These are phyloP conservation scores for Rhagoletis pomonella DNA, from an alignment of 1,140 invertebrate species.

Conservation along the genomic window DNA sequence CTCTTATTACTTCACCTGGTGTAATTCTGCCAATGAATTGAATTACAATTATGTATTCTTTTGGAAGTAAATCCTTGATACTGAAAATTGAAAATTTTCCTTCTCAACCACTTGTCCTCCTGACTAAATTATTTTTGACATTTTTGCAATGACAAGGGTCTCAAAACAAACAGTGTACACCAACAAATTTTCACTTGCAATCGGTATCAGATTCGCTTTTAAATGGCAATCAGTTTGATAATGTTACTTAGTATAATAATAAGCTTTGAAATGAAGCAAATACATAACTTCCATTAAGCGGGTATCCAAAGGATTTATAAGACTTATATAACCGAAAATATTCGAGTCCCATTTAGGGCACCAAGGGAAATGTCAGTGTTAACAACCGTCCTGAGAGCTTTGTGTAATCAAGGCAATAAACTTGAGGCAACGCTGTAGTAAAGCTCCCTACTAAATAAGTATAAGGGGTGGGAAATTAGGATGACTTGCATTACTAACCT, in stretches of 20 bases:
- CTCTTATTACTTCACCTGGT: too few relatives aligned
- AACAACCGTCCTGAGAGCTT: not conserved
- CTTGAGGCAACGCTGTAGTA: not conserved
- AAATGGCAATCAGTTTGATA: too few relatives aligned
- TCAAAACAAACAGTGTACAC: not conserved
- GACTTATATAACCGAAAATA: not conserved
- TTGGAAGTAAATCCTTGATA: too few relatives aligned
- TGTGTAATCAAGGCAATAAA: slow-evolving; percentile 1
- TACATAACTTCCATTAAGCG: not conserved
- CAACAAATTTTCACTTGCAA: not conserved
- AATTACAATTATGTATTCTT: too few relatives aligned
- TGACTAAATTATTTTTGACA: not conserved
- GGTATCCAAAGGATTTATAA: not conserved
- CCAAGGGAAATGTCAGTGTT: not conserved
- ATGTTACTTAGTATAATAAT: too few relatives aligned
- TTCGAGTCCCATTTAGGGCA: not conserved
- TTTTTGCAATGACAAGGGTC: not conserved
- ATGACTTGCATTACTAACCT: not conserved
- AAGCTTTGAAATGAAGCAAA: not conserved
- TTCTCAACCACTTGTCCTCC: not conserved
- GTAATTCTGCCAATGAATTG: too few relatives aligned
- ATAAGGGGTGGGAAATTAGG: not conserved
- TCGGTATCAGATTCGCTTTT: not conserved
- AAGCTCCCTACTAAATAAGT: not conserved
- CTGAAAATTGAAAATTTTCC: not conserved